Percentiles rank a stretch among this genome's conserved stretches.
phyloP scores from a whole-genome alignment of 2,888 invertebrate genomes.

The Sminthurinus aureus region DNA sequence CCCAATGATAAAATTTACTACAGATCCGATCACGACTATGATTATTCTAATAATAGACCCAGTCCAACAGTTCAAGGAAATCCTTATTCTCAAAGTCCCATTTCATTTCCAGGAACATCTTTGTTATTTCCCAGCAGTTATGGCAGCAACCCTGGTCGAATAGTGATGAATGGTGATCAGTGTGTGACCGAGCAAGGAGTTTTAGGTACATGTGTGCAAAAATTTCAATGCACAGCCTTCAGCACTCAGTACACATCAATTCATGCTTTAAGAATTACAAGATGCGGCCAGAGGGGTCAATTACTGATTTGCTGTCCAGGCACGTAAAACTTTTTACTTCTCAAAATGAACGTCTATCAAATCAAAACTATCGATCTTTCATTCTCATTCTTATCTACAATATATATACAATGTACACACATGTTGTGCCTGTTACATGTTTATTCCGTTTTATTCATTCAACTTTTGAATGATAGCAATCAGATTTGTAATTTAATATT shows the following conservation, averaged over 20 bases:
- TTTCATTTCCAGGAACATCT: slow-evolving; percentile 9
- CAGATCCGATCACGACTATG: too few relatives aligned
- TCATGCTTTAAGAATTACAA: slow-evolving; percentile 15
- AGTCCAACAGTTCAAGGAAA: neutral
- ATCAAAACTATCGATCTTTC: neutral
- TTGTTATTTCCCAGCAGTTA: neutral
- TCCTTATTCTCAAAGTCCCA: neutral
- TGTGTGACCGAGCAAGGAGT: slow-evolving; percentile 33
- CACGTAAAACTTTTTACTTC: slow-evolving; percentile 11
- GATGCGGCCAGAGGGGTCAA: slow-evolving; percentile 20
- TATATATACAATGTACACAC: neutral
- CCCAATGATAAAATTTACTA: too few relatives aligned
- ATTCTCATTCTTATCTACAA: neutral
- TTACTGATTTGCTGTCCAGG: slow-evolving; percentile 41
- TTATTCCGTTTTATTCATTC: neutral
- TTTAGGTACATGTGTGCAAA: slow-evolving; percentile 25
- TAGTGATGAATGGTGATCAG: neutral
- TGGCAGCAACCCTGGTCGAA: neutral
- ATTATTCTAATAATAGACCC: too few relatives aligned
- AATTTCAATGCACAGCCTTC: slow-evolving; percentile 1
- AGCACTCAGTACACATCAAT: neutral
- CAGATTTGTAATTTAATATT: slow-evolving; percentile 3
- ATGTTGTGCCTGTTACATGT: too few relatives aligned
- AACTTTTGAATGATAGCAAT: neutral
- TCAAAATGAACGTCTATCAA: neutral